A percentile compares a stretch with the other conserved stretches of the same genome.
phyloP scores from a whole-genome alignment of 2,888 invertebrate species.

The Polyploca ridens region DNA sequence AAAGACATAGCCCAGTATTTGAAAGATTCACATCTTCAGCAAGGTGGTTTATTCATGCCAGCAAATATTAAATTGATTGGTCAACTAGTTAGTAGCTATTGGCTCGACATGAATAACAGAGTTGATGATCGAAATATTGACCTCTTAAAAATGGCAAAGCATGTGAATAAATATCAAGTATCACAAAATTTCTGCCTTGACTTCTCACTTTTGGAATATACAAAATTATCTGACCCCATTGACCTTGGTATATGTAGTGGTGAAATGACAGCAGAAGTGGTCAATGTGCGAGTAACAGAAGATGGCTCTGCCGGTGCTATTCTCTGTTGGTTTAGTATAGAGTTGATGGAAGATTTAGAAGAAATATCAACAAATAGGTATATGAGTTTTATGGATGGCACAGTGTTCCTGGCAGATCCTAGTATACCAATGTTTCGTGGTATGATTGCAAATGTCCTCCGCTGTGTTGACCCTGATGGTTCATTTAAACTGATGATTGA shows the following conservation, averaged over 20 bases:
- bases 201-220: constrained; percentile 67
- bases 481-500: constrained; percentile 62
- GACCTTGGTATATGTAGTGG: constrained; percentile 49
- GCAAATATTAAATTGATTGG: constrained; percentile 78
- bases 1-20: constrained; percentile 55
- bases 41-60: constrained; percentile 81
- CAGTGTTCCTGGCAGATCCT: constrained; percentile 73
- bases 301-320: constrained; percentile 78
- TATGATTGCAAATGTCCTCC: constrained; percentile 53
- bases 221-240: constrained; percentile 61
- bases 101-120: constrained; percentile 84
- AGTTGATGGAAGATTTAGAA: constrained; percentile 64
- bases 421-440: constrained; percentile 51
- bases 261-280: constrained; percentile 37
- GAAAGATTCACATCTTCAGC: constrained; percentile 61
- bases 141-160: constrained; percentile 79
- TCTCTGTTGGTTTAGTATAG: constrained; percentile 83
- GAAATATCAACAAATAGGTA: constrained; percentile 71
- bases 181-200: constrained; percentile 82
- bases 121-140: constrained; percentile 84
- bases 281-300: constrained; percentile 55
- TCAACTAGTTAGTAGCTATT: constrained; percentile 85
- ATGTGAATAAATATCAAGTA: constrained; percentile 86
- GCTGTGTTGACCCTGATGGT: constrained; percentile 61
- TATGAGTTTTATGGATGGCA: constrained; percentile 74